Evolutionary conservation across 2,113 vertebrate genomes (phyloP), one percentile per base, ranked within the genome.

Genomic region (Charadrius vociferus): DNA sequence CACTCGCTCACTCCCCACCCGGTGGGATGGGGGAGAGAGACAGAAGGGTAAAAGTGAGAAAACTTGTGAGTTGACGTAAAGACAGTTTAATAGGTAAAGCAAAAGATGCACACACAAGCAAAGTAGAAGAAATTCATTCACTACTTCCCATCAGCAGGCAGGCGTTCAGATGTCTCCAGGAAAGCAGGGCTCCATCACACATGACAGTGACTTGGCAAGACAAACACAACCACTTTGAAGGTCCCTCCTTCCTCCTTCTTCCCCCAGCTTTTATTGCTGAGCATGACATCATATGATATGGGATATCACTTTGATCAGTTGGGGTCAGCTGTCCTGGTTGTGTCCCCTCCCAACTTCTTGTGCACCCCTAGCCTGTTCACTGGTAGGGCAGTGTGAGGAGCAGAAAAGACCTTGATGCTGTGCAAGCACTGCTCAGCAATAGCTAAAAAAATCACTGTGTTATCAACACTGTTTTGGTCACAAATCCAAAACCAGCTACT

Each of bases 241-340:
- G 7, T 19, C 11, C 7, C 5, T 7, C 36, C 14, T 61, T 43
- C 77, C 9, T 81, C 11, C n/a, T 79, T 45, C 65, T 59, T 73
- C 4, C 15, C 4, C 3, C 18, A 52, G 9, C 3, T 39, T 36
- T 34, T 17, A 6, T 12, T 36, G 7, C 12, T 81, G 27, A 56
- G 7, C 11, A 22, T 4, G 39, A 22, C 3, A 2, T 34, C 0
- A 0, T 4, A 2, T 6, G 36, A 11, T 29, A 22, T 34, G 45
- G n/a, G 5, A 36, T 16, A 32, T 20, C 15, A 34, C 34, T 27
- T 58, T 22, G 34, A 7, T 58, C n/a, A 66, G 17, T 14, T 63
- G 49, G 14, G 39, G 9, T n/a, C 41, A 62, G 18, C 58, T 77
- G 29, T 24, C 21, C 39, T 2, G 4, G 12, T 7, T 62, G 37